phyloP scores from a whole-genome alignment of 2,888 invertebrate genomes.

The Eilema sororculum region DNA sequence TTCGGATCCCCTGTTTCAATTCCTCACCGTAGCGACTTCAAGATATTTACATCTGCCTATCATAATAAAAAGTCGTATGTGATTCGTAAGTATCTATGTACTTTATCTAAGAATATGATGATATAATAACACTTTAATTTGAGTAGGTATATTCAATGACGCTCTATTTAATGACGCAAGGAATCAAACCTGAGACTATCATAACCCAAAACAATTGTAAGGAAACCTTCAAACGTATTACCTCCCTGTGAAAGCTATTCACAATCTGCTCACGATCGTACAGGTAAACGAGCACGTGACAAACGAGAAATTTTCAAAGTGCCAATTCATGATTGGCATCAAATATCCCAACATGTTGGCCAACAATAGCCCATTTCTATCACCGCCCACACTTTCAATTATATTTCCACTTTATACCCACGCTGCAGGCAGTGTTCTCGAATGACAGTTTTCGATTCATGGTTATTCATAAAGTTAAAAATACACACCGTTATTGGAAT shows the following conservation, averaged over 20 bases:
- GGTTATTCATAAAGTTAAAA: conserved; percentile 28
- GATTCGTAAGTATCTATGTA: not conserved
- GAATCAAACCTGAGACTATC: not conserved
- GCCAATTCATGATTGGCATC: not conserved
- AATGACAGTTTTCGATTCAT: conserved; percentile 29
- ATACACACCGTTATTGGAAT: conserved; percentile 9
- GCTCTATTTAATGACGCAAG: too few species aligned
- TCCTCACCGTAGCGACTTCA: too few species aligned
- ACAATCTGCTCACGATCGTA: not conserved
- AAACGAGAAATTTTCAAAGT: not conserved
- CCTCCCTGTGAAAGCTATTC: not conserved
- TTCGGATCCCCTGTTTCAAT: too few species aligned
- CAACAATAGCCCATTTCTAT: not conserved
- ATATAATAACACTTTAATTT: not conserved
- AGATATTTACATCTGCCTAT: too few species aligned
- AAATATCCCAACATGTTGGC: not conserved
- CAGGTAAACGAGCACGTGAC: not conserved
- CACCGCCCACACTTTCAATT: conserved; percentile 37
- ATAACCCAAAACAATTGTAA: too few species aligned
- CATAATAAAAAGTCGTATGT: not conserved
- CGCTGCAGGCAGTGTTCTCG: conserved; percentile 7
- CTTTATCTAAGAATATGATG: not conserved
- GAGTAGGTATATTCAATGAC: too few species aligned
- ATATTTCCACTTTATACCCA: conserved; percentile 25
- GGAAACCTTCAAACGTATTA: not conserved